Percentiles rank a stretch among this genome's conserved stretches.
Conservation (phyloP, 2,113 vertebrate genomes). For the Chamaea fasciata region DNA sequence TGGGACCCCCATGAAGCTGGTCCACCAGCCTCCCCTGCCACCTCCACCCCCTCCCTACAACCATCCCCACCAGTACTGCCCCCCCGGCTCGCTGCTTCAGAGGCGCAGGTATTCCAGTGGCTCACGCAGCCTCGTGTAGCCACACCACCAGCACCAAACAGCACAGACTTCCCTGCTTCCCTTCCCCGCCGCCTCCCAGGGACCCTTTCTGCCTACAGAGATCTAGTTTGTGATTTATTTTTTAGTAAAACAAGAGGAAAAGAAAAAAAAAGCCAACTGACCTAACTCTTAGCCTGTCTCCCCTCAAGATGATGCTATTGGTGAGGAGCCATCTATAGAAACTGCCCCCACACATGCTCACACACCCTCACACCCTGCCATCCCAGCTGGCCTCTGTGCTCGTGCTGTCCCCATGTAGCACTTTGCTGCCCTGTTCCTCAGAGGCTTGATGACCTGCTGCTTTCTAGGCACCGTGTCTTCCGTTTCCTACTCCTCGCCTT, state of each 20-base stretch:
- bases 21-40: slow-evolving; percentile 89
- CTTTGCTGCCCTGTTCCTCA: slow-evolving; percentile 28
- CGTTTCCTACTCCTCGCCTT: not conserved
- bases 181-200: not conserved
- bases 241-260: slow-evolving; percentile 63
- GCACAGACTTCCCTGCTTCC: slow-evolving; percentile 50
- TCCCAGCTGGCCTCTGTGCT: not conserved
- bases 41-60: slow-evolving; percentile 95
- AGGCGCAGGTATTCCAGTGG: slow-evolving; percentile 92
- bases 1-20: slow-evolving; percentile 76
- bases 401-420: not conserved
- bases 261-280: not conserved
- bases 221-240: slow-evolving; percentile 74
- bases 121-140: slow-evolving; percentile 91
- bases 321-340: slow-evolving; percentile 26
- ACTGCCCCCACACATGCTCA: slow-evolving; percentile 9
- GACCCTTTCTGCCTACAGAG: slow-evolving; percentile 66
- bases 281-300: slow-evolving; percentile 8
- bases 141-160: slow-evolving; percentile 58
- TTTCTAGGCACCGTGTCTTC: slow-evolving; percentile 57
- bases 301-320: slow-evolving; percentile 20
- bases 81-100: slow-evolving; percentile 88
- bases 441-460: slow-evolving; percentile 36
- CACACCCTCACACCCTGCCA: not conserved
- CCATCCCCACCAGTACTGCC: slow-evolving; percentile 94